Evolutionary conservation across 2,113 vertebrate species (phyloP), one percentile per base, ranked within the genome.

Genomic region (Dasypus novemcinctus): DNA sequence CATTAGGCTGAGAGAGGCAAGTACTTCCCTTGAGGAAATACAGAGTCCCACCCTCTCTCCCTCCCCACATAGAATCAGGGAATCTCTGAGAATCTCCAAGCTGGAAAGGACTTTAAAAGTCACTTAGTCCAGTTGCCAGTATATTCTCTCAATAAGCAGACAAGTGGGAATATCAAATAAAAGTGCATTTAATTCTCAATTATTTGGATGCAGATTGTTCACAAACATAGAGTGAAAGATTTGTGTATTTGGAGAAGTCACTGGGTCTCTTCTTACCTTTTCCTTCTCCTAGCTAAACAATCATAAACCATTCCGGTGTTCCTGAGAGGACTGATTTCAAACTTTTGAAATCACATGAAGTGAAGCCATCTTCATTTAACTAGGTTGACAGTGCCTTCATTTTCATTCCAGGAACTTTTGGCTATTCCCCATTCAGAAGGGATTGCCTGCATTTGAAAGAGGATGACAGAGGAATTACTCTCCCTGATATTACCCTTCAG

Each of bases 401-500:
- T 63, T 92, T 64, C 87, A 72, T 92, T 94, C 97, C 97, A 96
- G 90, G 84, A 92, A 96, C 92, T 95, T 93, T 72, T 94, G 90
- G 95, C 96, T 82, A 5, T 12, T 64, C 71, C 83, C 68, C 59
- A 31, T 87, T 92, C 95, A 90, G 84, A 87, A 92, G 95, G 90
- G 95, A 96, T 15, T 43, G 91, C 59, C 87, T 85, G 87, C 91
- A 49, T 94, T 74, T 85, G 87, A 95, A 95, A 92, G 15, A 79
- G 69, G 92, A 95, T 91, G 96, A 93, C 94, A 93, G 96, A 93
- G 93, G 91, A 95, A 97, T 96, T 75, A 49, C 59, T 97, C 91
- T 96, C 52, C 2, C 91, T 75, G 91, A 83, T 88, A 94, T 88
- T 89, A 90, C 96, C 96, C 96, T 92, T 97, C 96, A 95, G 97